Evolutionary conservation across 2,797 vertebrate genomes (phyloP).

Genomic region (Chromis chromis): DNA sequence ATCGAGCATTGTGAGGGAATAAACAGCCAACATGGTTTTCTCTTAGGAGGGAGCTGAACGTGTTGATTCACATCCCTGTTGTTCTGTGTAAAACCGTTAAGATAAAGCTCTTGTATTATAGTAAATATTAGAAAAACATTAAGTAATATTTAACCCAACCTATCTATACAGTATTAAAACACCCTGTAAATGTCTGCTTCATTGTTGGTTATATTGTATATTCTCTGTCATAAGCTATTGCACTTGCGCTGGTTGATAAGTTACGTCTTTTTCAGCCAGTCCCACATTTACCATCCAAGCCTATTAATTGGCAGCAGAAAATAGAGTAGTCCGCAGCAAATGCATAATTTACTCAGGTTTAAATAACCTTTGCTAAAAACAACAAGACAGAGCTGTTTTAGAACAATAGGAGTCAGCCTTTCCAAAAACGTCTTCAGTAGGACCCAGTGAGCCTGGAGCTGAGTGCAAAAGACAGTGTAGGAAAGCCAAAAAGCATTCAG

Average conservation of each 20-base stretch:
- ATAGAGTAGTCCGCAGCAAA: neutral
- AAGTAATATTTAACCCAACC: neutral
- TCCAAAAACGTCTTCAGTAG: too few relatives aligned
- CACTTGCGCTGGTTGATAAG: too few relatives aligned
- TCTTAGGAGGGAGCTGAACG: constrained; percentile 9
- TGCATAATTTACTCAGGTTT: neutral
- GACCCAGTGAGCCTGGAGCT: too few relatives aligned
- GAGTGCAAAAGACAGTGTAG: neutral
- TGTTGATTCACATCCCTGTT: neutral
- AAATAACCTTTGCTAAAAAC: neutral
- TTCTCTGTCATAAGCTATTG: neutral
- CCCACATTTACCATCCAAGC: neutral
- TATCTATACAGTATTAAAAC: neutral
- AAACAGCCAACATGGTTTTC: constrained; percentile 41
- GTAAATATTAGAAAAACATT: neutral
- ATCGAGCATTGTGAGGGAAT: constrained; percentile 47
- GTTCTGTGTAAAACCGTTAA: neutral
- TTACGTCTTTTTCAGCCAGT: neutral
- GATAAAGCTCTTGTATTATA: constrained; percentile 6
- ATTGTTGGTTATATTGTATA: too few relatives aligned
- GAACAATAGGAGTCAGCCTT: too few relatives aligned
- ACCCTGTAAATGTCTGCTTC: neutral
- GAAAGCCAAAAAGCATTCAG: neutral
- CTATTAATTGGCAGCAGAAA: neutral
- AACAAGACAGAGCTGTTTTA: too few relatives aligned